These are phyloP conservation scores for Rhagonycha fulva DNA, from an alignment of 2,888 invertebrate species.

Conservation along the genomic window DNA sequence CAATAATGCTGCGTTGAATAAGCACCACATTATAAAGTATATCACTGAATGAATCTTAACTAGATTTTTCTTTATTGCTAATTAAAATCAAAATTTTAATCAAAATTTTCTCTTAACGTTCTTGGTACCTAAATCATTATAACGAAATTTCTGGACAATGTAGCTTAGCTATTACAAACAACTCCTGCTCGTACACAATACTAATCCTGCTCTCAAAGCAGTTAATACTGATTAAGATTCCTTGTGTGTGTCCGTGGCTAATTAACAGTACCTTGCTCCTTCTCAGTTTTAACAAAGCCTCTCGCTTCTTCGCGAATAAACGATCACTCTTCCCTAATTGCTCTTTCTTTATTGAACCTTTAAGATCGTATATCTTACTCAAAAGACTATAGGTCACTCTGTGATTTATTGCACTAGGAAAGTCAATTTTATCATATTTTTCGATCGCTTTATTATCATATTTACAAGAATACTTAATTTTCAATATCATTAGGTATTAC, in stretches of 20 bases:
- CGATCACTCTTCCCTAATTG: slow-evolving; percentile 24
- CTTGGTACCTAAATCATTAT: not conserved
- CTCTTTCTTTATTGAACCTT: slow-evolving; percentile 14
- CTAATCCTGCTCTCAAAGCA: slow-evolving; percentile 24
- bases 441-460: not conserved
- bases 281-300: slow-evolving; percentile 8
- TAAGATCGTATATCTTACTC: slow-evolving; percentile 27
- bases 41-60: not conserved
- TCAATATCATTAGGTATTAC: not conserved
- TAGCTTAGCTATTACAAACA: slow-evolving; percentile 17
- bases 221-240: slow-evolving; percentile 36
- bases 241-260: slow-evolving; percentile 35
- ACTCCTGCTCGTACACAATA: slow-evolving; percentile 24
- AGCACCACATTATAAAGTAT: slow-evolving; percentile 16
- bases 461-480: not conserved
- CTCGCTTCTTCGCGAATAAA: slow-evolving; percentile 1
- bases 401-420: slow-evolving; percentile 21
- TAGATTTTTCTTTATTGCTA: not conserved
- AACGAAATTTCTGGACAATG: slow-evolving; percentile 13
- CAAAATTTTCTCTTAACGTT: not conserved
- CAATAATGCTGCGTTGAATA: slow-evolving; percentile 4
- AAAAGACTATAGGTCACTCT: slow-evolving; percentile 17
- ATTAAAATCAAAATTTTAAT: not conserved
- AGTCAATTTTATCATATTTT: not conserved
- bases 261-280: slow-evolving; percentile 26